phyloP scores from a whole-genome alignment of 2,888 invertebrate species.

The Rhingia campestris region DNA sequence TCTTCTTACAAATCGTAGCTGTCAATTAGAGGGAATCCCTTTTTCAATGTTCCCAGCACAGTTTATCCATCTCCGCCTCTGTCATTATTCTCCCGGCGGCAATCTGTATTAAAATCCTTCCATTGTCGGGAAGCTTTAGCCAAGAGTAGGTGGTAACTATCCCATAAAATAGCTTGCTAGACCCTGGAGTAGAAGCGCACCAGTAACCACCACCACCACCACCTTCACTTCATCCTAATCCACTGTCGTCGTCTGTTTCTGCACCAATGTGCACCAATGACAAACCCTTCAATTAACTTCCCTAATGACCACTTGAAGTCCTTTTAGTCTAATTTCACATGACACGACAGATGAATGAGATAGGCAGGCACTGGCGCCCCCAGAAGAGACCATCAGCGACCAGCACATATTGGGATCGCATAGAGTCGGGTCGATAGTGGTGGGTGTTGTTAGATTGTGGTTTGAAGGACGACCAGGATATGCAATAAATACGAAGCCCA shows the following conservation, averaged over 20 bases:
- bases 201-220: neutral
- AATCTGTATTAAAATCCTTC: conserved; percentile 39
- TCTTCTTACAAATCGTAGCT: conserved; percentile 62
- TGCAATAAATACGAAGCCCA: conserved; percentile 69
- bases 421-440: neutral
- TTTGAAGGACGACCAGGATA: conserved; percentile 46
- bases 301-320: conserved; percentile 73
- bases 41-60: conserved; percentile 29
- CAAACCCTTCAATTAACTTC: conserved; percentile 73
- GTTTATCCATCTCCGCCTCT: conserved; percentile 12
- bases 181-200: neutral
- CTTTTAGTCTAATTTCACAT: conserved; percentile 70
- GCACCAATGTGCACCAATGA: conserved; percentile 61
- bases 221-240: conserved; percentile 10
- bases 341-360: conserved; percentile 67
- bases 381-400: neutral
- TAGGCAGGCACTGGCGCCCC: conserved; percentile 23
- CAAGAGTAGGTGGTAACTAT: conserved; percentile 63
- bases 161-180: conserved; percentile 57
- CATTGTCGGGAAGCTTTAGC: conserved; percentile 10
- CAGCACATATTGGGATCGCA: neutral
- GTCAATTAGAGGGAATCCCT: conserved; percentile 59
- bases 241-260: conserved; percentile 48
- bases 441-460: conserved; percentile 8
- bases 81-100: conserved; percentile 39